Percentiles rank a stretch among this genome's conserved stretches.
Evolutionary conservation across 2,797 vertebrate species (phyloP).

Genomic region (Sparidentex hasta): DNA sequence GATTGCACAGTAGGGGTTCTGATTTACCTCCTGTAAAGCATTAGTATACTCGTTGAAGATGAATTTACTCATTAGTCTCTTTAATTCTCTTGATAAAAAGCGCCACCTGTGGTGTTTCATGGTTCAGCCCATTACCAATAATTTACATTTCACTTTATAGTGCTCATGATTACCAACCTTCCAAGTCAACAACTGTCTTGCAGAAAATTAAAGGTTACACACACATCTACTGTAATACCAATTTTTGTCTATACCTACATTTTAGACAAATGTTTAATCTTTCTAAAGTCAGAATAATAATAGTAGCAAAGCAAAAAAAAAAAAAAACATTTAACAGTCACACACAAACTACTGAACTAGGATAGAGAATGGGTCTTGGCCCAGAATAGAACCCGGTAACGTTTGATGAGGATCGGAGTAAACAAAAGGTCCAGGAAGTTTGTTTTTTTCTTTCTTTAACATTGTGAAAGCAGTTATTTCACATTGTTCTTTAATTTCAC

Average conservation of each 20-base stretch:
- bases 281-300: background rate
- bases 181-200: background rate
- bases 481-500: too few species aligned
- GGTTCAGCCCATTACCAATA: constrained; percentile 10
- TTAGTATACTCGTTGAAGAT: constrained; percentile 10
- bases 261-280: background rate
- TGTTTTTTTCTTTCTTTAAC: too few species aligned
- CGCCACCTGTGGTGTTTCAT: background rate
- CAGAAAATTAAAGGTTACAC: background rate
- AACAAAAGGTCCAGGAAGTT: too few species aligned
- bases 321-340: background rate
- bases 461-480: too few species aligned
- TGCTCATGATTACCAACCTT: background rate
- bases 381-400: too few species aligned
- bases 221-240: background rate
- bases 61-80: constrained; percentile 5
- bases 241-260: background rate
- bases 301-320: background rate
- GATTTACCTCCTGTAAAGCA: constrained; percentile 46
- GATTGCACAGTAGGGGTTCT: constrained; percentile 34
- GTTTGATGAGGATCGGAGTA: too few species aligned
- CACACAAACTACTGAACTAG: too few species aligned
- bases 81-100: background rate
- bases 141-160: background rate
- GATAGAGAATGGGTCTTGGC: too few species aligned